Evolutionary conservation across 2,113 vertebrate genomes (phyloP), one percentile per base, ranked within the genome.

Genomic region (Mus spicilegus): DNA sequence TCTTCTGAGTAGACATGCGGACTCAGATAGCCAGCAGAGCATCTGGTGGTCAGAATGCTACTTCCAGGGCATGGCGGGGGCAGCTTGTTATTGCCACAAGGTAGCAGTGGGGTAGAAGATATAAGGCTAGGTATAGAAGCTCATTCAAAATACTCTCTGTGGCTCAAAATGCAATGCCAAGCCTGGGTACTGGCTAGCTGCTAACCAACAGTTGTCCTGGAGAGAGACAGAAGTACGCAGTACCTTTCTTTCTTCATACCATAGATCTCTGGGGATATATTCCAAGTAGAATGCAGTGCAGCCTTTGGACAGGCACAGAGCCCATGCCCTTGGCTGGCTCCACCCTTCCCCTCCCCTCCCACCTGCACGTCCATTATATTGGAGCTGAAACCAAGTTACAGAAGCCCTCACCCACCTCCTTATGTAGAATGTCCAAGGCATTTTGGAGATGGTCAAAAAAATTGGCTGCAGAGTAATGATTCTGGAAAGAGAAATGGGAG

Each of bases 361-460:
- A 17, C 30, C 61, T 67, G 73, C 5, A 3, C 26, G 26, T 3
- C 36, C 28, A 12, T 26, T 14, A 12, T 2, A 0, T 28, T 28
- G 51, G 24, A 82, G 69, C 49, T 73, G n/a, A 24, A n/a, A 17
- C 51, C 65, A 67, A 77, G 26, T 87, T 80, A 39, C 7, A 1
- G 58, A 22, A 63, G 58, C 14, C 86, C 0, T 6, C 7, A 97
- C 98, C 92, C 97, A 99, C 99, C 99, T 99, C 98, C 70, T 78
- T 65, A 3, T 99, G 99, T 61, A 99, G 98, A 80, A 99, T 97
- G 96, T 99, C 99, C 98, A 99, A 98, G 92, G 99, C 99, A 93
- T 99, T 96, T 63, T 98, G 98, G 96, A 99, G 98, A 91, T 97
- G 98, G 39, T 9, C 58, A 28, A 87, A 90, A 95, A 99, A 99